These are phyloP conservation scores for Catharus bicknelli DNA, from an alignment of 2,113 vertebrate genomes.

Conservation along the genomic window DNA sequence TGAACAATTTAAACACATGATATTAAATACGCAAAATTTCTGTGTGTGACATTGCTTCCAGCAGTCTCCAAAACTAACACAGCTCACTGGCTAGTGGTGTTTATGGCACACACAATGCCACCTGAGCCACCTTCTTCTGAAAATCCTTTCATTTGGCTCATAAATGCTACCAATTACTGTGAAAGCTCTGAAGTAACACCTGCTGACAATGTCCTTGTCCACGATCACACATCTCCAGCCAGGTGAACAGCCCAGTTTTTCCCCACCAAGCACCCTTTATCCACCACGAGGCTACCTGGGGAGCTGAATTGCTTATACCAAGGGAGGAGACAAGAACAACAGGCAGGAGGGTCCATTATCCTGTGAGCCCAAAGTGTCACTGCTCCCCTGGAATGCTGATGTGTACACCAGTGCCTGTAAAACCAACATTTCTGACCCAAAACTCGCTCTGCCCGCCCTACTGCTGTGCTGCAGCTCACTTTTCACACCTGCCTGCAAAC, in stretches of 20 bases:
- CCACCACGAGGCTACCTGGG: neutral
- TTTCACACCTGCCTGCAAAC: neutral
- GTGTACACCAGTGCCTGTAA: neutral
- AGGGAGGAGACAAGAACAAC: neutral
- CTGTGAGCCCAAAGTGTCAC: constrained; percentile 29
- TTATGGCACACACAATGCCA: constrained; percentile 9
- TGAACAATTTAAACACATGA: neutral
- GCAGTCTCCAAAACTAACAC: neutral
- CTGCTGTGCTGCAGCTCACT: constrained; percentile 5
- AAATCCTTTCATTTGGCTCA: constrained; percentile 5
- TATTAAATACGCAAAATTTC: neutral
- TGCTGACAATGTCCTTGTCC: neutral
- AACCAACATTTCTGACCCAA: neutral
- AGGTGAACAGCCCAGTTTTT: neutral
- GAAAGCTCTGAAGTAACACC: constrained; percentile 26
- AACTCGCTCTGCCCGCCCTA: neutral
- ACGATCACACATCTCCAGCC: neutral
- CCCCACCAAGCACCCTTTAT: neutral
- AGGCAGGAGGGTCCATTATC: neutral
- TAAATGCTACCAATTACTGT: neutral
- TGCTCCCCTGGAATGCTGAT: neutral
- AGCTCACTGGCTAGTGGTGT: neutral
- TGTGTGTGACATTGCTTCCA: constrained; percentile 20
- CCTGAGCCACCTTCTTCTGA: constrained; percentile 21
- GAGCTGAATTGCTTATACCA: neutral